Conservation (phyloP, 2,113 vertebrate species). For the Canis aureus region DNA sequence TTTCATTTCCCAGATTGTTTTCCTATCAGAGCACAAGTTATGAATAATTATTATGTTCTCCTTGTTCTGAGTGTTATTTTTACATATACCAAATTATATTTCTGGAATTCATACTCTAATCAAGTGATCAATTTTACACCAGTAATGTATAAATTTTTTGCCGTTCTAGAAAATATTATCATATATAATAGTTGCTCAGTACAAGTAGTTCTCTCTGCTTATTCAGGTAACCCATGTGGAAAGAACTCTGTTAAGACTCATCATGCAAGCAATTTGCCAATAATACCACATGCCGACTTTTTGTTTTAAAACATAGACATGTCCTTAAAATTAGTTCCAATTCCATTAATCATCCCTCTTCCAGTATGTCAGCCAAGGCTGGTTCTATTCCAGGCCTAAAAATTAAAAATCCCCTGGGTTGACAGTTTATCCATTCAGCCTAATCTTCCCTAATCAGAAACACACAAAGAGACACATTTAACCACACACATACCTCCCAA, state of each 20-base stretch:
- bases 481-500: background rate
- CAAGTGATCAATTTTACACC: background rate
- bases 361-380: slow-evolving; percentile 76
- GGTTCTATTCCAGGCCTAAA: slow-evolving; percentile 61
- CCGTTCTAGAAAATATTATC: background rate
- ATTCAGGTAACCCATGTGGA: slow-evolving; percentile 17
- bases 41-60: background rate
- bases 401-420: slow-evolving; percentile 47
- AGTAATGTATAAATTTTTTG: background rate
- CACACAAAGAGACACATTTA: background rate
- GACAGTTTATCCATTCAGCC: slow-evolving; percentile 26
- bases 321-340: slow-evolving; percentile 76
- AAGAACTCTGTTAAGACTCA: slow-evolving; percentile 34
- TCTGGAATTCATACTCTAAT: slow-evolving; percentile 23
- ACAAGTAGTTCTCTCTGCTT: background rate
- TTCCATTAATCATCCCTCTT: slow-evolving; percentile 72
- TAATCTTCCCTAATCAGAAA: slow-evolving; percentile 38
- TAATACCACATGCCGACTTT: background rate
- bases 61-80: background rate
- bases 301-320: slow-evolving; percentile 54
- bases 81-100: background rate
- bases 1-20: background rate
- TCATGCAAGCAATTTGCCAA: slow-evolving; percentile 4
- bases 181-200: background rate
- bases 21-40: background rate